A percentile compares a stretch with the other conserved stretches of the same genome.
phyloP scores from a whole-genome alignment of 2,113 vertebrate genomes.

The Limanda limanda region DNA sequence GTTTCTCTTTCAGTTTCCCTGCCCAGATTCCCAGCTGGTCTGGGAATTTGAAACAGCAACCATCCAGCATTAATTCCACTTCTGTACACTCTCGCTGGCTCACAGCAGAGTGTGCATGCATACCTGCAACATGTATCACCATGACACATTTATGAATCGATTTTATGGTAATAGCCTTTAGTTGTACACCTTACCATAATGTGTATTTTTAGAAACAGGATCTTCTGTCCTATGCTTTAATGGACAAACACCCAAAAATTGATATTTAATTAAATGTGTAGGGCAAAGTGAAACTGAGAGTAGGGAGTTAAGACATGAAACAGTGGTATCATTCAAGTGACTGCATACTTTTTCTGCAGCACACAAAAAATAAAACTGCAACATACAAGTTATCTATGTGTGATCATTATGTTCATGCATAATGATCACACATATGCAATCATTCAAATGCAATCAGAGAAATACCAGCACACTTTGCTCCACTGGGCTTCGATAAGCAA shows the following conservation, averaged over 20 bases:
- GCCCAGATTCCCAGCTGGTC: slow-evolving; percentile 57
- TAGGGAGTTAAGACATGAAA: background rate
- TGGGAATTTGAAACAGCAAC: slow-evolving; percentile 52
- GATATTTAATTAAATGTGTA: background rate
- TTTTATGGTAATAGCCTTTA: background rate
- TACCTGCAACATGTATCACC: slow-evolving; percentile 5
- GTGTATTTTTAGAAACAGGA: slow-evolving; percentile 16
- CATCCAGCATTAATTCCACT: slow-evolving; percentile 38
- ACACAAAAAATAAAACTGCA: slow-evolving; percentile 4
- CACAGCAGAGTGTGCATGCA: background rate
- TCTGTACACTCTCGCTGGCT: slow-evolving; percentile 37
- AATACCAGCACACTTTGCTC: background rate
- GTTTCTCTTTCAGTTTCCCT: slow-evolving; percentile 29
- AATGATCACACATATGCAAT: too few relatives aligned
- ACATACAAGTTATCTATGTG: too few relatives aligned
- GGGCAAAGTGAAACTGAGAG: background rate
- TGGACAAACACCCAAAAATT: background rate
- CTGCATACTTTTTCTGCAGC: background rate
- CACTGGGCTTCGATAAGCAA: background rate
- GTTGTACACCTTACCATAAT: background rate
- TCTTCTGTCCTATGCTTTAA: background rate
- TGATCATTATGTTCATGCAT: background rate
- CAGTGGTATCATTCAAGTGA: background rate
- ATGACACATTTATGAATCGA: background rate
- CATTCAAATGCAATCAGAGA: slow-evolving; percentile 15